Base-by-base conservation (phyloP, 2,113 vertebrate species). In the Hippocampus zosterae region DNA sequence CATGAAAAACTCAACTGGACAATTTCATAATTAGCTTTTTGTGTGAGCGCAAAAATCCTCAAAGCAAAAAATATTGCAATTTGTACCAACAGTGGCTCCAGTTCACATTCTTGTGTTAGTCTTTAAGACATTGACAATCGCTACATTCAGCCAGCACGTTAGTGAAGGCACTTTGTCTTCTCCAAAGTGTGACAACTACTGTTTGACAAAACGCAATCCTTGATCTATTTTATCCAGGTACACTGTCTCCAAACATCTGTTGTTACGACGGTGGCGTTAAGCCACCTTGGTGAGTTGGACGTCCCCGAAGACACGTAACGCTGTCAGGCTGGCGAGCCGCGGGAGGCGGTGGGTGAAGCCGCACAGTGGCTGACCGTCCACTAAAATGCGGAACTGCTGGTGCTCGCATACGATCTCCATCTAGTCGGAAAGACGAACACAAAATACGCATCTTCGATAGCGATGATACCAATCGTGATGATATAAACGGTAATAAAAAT, bases 321-420 rank as follows among this genome's bases (percentile, higher is more conserved):
- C 84, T 11, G 93, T 95, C 83, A 96, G 91, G 63, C 92, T 90
- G 67, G 88, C 88, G 19, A 95, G 90, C 18, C 78, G 91, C 23
- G 88, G 76, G 68, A 94, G 12, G 15, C 95, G 93, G 81, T 96
- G 94, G 68, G 84, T 82, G 85, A 95, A 96, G 73, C 93, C 93
- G 69, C 94, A 95, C 70, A 96, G 89, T 53, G 94, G 94, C 80
- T 94, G 93, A 13, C 95, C 95, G 44, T 96, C 95, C 65, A 96
- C 89, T 82, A 95, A 64, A 74, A 96, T 91, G 42, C 94, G 92
- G 74, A 96, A 95, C 85, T 96, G 95, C 90, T 96, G 95, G 83
- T 96, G 95, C 77, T 96, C 94, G 80, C 95, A 96, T 0, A 95
- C 91, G 0, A 96, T 91, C 82, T 96, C 95, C 95, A 96, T 96